phyloP scores from a whole-genome alignment of 2,888 invertebrate genomes.

The Onthophagus sagittarius region DNA sequence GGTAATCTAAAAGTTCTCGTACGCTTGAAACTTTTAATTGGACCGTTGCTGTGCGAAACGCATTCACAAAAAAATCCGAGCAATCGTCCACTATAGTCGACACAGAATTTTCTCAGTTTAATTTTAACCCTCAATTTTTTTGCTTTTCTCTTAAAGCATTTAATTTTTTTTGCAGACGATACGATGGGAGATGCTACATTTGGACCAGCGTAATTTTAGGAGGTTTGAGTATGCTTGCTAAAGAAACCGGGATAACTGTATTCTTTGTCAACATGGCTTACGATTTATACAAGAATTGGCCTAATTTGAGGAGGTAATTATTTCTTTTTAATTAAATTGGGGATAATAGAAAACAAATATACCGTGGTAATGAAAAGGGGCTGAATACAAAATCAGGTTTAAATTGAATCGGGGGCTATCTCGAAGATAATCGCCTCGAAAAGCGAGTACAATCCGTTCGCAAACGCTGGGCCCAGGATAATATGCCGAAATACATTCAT shows the following conservation, averaged over 20 bases:
- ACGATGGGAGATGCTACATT: constrained; percentile 49
- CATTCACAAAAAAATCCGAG: not conserved
- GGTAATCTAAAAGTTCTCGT: constrained; percentile 5
- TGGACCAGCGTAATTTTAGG: constrained; percentile 69
- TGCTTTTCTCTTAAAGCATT: not conserved
- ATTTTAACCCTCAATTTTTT: not conserved
- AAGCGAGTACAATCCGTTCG: not conserved
- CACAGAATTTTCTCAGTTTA: not conserved
- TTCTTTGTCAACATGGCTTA: constrained; percentile 74
- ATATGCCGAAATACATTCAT: not conserved
- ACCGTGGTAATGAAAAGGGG: not conserved
- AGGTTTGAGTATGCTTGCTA: constrained; percentile 77
- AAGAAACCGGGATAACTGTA: constrained; percentile 81
- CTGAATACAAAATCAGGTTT: not conserved
- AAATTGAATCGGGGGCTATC: not conserved
- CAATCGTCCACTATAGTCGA: not conserved
- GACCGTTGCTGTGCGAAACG: not conserved
- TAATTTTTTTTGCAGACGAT: constrained; percentile 41
- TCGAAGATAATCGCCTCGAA: not conserved
- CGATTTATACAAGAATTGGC: constrained; percentile 73
- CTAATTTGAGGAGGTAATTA: constrained; percentile 60
- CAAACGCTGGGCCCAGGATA: not conserved
- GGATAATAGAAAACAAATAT: not conserved
- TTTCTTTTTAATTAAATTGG: not conserved
- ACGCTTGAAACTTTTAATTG: constrained; percentile 5